These are phyloP conservation scores for Trissolcus japonicus DNA, from an alignment of 2,888 invertebrate species.

Conservation along the genomic window DNA sequence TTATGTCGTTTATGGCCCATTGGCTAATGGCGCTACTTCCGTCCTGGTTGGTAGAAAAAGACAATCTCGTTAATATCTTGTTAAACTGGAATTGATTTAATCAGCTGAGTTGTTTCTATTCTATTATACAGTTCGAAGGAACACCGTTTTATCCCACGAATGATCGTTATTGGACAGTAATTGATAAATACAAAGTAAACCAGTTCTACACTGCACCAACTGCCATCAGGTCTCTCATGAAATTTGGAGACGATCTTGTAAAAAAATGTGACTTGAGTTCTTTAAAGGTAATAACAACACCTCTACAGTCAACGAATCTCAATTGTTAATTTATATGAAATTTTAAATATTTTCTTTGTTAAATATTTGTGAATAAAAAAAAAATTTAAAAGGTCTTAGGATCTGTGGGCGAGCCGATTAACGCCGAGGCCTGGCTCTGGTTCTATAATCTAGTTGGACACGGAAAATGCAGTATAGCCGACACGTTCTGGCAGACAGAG, in stretches of 20 bases:
- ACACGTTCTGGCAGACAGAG: conserved; percentile 99
- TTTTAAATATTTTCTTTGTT: not conserved
- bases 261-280: conserved; percentile 77
- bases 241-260: conserved; percentile 91
- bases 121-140: conserved; percentile 89
- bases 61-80: not conserved
- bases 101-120: not conserved
- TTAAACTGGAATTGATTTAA: not conserved
- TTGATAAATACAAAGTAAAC: conserved; percentile 94
- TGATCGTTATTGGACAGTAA: conserved; percentile 94
- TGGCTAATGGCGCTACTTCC: conserved; percentile 95
- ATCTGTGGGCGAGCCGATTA: conserved; percentile 99
- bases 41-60: conserved; percentile 85
- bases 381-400: conserved; percentile 85
- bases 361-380: conserved; percentile 5
- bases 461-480: conserved; percentile 92
- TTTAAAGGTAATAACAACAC: conserved; percentile 74
- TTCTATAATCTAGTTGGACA: conserved; percentile 91
- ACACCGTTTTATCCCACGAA: conserved; percentile 96
- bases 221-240: conserved; percentile 96
- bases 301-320: not conserved
- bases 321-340: not conserved
- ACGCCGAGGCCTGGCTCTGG: conserved; percentile 99
- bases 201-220: conserved; percentile 99
- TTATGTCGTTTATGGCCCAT: conserved; percentile 95